A percentile compares a stretch with the other conserved stretches of the same genome.
These are phyloP conservation scores for Xenopus petersii DNA, from an alignment of 2,797 vertebrate genomes.

Conservation along the genomic window DNA sequence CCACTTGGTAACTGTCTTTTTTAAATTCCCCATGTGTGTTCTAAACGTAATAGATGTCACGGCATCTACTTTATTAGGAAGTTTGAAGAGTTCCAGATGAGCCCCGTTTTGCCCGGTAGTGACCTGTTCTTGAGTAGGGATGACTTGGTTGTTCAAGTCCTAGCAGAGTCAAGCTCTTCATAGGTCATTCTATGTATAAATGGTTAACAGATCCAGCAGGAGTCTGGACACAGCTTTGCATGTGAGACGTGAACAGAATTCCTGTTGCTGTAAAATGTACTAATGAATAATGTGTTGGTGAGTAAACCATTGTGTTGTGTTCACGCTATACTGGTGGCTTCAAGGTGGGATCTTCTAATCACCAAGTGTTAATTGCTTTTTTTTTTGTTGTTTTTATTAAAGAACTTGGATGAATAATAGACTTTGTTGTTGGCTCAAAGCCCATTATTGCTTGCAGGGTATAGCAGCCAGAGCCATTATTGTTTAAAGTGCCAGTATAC, in stretches of 20 bases:
- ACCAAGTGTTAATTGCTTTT: slow-evolving; percentile 38
- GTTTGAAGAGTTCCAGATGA: too few relatives aligned
- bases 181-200: too few relatives aligned
- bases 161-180: too few relatives aligned
- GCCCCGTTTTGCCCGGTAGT: too few relatives aligned
- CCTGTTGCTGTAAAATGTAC: slow-evolving; percentile 16
- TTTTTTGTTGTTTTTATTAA: slow-evolving; percentile 8
- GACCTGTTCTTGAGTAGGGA: too few relatives aligned
- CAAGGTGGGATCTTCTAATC: slow-evolving; percentile 9
- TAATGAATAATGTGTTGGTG: slow-evolving; percentile 37
- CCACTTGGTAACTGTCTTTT: too few relatives aligned
- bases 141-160: too few relatives aligned
- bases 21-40: too few relatives aligned
- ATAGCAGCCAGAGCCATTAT: not conserved
- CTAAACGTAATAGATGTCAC: too few relatives aligned
- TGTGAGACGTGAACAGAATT: not conserved
- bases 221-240: slow-evolving; percentile 2
- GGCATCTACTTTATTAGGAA: too few relatives aligned
- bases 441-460: not conserved
- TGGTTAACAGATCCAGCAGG: too few relatives aligned
- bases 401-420: not conserved
- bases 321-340: slow-evolving; percentile 6
- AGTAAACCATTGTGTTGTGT: slow-evolving; percentile 11
- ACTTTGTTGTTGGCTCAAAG: slow-evolving; percentile 16
- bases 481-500: not conserved